Percentiles rank a stretch among this genome's conserved stretches.
Conservation (phyloP, 1,140 invertebrate species). For the Drosophila sucinea region DNA sequence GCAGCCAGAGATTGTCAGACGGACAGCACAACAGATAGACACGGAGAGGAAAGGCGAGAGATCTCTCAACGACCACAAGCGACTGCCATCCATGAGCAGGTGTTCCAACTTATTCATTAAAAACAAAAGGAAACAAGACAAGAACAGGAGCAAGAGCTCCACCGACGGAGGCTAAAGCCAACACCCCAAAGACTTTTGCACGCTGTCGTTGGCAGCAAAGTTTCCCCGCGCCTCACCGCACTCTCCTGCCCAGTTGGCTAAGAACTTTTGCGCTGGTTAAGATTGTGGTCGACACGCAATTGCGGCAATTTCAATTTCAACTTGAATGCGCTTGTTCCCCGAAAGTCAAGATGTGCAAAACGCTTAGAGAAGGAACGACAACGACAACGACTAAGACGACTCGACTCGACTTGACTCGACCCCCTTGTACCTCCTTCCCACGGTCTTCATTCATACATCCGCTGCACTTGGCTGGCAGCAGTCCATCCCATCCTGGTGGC, state of each 20-base stretch:
- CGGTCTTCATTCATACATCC: conserved; percentile 55
- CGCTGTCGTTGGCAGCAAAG: conserved; percentile 24
- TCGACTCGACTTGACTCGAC: neutral
- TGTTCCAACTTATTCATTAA: conserved; percentile 79
- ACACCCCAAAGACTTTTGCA: conserved; percentile 32
- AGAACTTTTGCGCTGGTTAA: conserved; percentile 66
- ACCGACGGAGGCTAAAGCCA: conserved; percentile 22
- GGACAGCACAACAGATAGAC: conserved; percentile 23
- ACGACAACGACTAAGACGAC: neutral
- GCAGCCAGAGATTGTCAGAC: conserved; percentile 36
- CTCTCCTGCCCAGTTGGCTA: conserved; percentile 35
- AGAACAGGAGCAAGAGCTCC: conserved; percentile 26
- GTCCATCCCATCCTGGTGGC: conserved; percentile 73
- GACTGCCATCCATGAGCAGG: conserved; percentile 53
- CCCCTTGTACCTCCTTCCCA: conserved; percentile 12
- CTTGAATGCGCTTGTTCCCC: conserved; percentile 58
- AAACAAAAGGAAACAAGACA: conserved; percentile 69
- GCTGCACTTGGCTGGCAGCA: conserved; percentile 42
- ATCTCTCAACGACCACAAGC: conserved; percentile 45
- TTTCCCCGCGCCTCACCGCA: neutral
- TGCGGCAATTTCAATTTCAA: conserved; percentile 79
- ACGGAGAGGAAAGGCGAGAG: conserved; percentile 20
- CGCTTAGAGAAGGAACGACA: conserved; percentile 46
- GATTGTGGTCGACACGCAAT: conserved; percentile 79
- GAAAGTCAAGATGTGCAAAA: conserved; percentile 46